phyloP scores from a whole-genome alignment of 92 coral and sea anemone genomes.

The Palythoa grandiflora region DNA sequence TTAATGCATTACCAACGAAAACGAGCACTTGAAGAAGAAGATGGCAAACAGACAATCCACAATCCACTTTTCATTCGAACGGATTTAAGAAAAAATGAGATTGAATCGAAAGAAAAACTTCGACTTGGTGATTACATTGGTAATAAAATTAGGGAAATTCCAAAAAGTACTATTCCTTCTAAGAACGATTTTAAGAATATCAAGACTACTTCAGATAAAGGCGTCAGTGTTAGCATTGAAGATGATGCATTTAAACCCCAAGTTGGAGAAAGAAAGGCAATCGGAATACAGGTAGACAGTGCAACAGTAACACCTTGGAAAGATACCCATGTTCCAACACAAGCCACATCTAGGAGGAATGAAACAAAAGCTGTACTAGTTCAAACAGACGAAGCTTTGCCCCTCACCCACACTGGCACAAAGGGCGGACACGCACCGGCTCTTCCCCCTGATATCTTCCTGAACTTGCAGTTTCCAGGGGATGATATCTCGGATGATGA shows the following conservation, averaged over 20 bases:
- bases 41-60: constrained; percentile 25
- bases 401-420: background rate
- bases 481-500: constrained; percentile 43
- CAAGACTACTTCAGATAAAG: constrained; percentile 54
- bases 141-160: background rate
- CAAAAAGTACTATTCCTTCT: background rate
- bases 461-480: constrained; percentile 72
- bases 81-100: constrained; percentile 2
- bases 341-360: background rate
- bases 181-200: constrained; percentile 10
- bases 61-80: background rate
- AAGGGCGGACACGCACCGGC: constrained; percentile 52
- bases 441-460: constrained; percentile 86
- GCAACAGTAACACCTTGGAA: constrained; percentile 9
- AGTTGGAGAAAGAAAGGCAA: constrained; percentile 39
- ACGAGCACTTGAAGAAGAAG: constrained; percentile 40
- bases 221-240: constrained; percentile 52
- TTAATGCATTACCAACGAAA: constrained; percentile 34
- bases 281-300: constrained; percentile 70
- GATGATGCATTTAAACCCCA: background rate
- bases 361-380: constrained; percentile 30
- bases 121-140: background rate
- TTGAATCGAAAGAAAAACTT: background rate
- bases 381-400: constrained; percentile 38
- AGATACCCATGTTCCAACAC: constrained; percentile 9